Base-by-base conservation (phyloP, 2,888 invertebrate species). In the Sphinx pinastri region DNA sequence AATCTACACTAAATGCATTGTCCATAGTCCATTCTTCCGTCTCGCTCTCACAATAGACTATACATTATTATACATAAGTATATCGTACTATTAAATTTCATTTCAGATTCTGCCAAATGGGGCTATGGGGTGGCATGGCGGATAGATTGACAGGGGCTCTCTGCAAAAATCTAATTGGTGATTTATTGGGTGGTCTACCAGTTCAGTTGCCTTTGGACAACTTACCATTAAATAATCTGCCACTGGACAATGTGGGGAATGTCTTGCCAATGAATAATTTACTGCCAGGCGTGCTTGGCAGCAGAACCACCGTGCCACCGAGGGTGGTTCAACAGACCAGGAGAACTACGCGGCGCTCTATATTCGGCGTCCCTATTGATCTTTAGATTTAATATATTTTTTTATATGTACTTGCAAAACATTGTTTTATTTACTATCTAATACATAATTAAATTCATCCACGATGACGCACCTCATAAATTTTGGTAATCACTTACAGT, bases 61-160 rank as follows among this genome's bases (percentile, higher is more conserved):
- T 38, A 38, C 5, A 38, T 38, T 25, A 25, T 25, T 25, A 8
- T 38, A 38, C 7, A 38, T 38, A 38, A 38, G 38, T 38, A 38
- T 4, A 38, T 8, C 38, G 6, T 38, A 38, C 38, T 7, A 38
- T 38, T 5, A 2, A 38, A 38, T 38, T 38, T 66, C 31, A 10
- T 68, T 89, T 87, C 80, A 95, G 95, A 77, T 95, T 94, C 79
- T 96, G 96, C 79, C 95, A 96, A 86, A 96, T 96, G 94, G 96
- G 95, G 8, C 82, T 96, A 10, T 96, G 96, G 96, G 95, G 95
- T 4, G 95, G 95, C 72, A 90, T 96, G 70, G 92, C 89, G 0
- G 94, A 96, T 70, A 87, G 95, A 73, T 81, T 96, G 25, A 91
- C 95, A 70, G 95, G 95, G 45, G 81, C 92, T 0, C 79, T 94